Base-by-base conservation (phyloP, 2,113 vertebrate species). In the Hippocampus comes region DNA sequence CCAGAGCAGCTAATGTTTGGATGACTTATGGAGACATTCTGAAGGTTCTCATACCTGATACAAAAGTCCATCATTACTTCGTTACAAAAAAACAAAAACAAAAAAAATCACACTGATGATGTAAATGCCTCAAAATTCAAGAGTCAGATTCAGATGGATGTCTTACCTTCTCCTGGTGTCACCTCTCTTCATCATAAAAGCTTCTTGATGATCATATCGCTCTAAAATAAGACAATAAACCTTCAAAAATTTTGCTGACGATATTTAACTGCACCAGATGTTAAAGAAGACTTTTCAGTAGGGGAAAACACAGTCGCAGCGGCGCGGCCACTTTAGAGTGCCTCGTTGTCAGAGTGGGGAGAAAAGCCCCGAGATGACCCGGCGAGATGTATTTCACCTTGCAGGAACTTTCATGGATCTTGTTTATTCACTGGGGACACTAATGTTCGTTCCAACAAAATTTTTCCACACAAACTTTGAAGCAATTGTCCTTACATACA, bases 1-100 rank as follows among this genome's bases (percentile, higher is more conserved):
- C 80, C 78, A 49, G 93, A 90, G 10, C 92, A 93, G 69, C 90
- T 27, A 7, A 77, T 75, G 61, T 78, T 79, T 1, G 89, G 78
- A 63, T 87, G 86, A 30, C 90, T 90, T 15, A 87, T 55, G 48
- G 87, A 68, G 66, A 92, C 90, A 23, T 86, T 88, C 82, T 89
- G 90, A 46, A 91, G 86, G 70, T 91, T 84, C 70, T 92, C 86
- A 25, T 87, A 91, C 75, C 92, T 93, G 76, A 68, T 25, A 21
- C 5, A 48, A 49, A 49, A 43, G 42, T 43, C 42, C 42, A 43
- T 43, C 42, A 42, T 42, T 42, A 42, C 41, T 42, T 42, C 41
- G 41, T 1, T 2, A 9, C 46, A 48, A 48, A 15, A 15, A 12
- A 48, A 48, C n/a, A n/a, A n/a, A n/a, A n/a, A n/a, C n/a, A 27